These are phyloP conservation scores for Whitmania pigra DNA, from an alignment of 1,140 invertebrate genomes.

Conservation along the genomic window DNA sequence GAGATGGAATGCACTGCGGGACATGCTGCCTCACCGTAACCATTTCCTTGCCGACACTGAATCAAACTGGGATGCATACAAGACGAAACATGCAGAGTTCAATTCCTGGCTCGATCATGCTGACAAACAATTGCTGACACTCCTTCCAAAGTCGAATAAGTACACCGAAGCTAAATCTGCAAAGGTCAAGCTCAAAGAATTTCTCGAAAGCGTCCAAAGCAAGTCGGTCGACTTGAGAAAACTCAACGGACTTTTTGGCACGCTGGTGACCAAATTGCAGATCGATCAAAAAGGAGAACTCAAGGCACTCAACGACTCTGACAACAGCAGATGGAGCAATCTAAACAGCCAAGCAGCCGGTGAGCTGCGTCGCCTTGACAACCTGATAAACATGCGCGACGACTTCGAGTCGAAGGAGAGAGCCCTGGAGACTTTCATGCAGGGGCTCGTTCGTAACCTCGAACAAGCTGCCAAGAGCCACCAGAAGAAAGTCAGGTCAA, in stretches of 20 bases:
- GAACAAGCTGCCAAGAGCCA: neutral
- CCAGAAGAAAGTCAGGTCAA: neutral
- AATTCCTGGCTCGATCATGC: neutral
- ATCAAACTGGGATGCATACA: neutral
- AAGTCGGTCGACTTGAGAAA: neutral
- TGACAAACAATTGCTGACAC: neutral
- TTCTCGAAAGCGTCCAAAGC: neutral
- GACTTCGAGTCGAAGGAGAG: neutral
- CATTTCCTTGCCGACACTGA: neutral
- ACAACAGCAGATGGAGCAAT: neutral
- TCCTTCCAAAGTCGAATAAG: too few species aligned
- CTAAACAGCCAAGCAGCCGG: neutral
- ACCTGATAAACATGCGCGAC: conserved; percentile 2
- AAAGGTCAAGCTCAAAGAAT: neutral
- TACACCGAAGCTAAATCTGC: neutral
- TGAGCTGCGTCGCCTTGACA: neutral
- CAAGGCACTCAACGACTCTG: neutral
- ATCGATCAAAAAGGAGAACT: neutral
- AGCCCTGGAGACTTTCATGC: neutral
- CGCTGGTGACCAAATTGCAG: neutral
- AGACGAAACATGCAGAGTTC: conserved; percentile 4
- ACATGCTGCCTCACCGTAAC: neutral
- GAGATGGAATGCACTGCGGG: neutral
- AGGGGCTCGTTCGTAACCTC: neutral
- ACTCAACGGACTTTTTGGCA: neutral